Evolutionary conservation across 2,888 invertebrate species (phyloP).

Genomic region (Oligia latruncula): DNA sequence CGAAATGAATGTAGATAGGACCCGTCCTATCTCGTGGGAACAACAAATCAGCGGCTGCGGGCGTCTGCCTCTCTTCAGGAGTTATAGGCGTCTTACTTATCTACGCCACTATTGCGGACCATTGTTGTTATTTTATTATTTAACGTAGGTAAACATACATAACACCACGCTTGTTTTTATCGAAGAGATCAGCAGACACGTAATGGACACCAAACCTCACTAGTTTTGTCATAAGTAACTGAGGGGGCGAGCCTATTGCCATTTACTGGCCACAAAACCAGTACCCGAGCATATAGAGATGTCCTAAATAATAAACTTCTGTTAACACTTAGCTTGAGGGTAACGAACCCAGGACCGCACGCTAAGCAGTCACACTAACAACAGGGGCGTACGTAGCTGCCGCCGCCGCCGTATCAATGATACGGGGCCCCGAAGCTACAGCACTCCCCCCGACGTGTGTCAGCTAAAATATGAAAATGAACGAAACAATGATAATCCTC

Average conservation of each 20-base stretch:
- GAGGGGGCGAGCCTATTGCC: neutral
- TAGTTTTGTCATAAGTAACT: neutral
- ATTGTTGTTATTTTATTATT: constrained; percentile 6
- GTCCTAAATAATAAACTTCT: neutral
- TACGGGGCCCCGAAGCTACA: neutral
- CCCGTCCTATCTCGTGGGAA: constrained; percentile 45
- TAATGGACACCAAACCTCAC: neutral
- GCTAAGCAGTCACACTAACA: neutral
- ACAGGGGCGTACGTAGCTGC: neutral
- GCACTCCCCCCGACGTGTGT: neutral
- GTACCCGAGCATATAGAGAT: neutral
- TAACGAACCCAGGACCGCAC: neutral
- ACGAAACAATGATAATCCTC: neutral
- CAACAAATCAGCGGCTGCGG: constrained; percentile 35
- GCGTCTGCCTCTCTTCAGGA: constrained; percentile 12
- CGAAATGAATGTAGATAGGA: constrained; percentile 24
- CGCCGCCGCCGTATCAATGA: neutral
- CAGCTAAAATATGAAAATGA: neutral
- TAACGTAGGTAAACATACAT: neutral
- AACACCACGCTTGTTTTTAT: neutral
- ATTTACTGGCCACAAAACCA: neutral
- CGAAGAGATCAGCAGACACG: too few species aligned
- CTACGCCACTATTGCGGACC: neutral
- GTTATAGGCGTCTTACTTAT: constrained; percentile 6
- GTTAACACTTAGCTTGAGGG: neutral